A percentile compares a stretch with the other conserved stretches of the same genome.
Conservation (phyloP, 2,888 invertebrate genomes). For the Steromphala cineraria region DNA sequence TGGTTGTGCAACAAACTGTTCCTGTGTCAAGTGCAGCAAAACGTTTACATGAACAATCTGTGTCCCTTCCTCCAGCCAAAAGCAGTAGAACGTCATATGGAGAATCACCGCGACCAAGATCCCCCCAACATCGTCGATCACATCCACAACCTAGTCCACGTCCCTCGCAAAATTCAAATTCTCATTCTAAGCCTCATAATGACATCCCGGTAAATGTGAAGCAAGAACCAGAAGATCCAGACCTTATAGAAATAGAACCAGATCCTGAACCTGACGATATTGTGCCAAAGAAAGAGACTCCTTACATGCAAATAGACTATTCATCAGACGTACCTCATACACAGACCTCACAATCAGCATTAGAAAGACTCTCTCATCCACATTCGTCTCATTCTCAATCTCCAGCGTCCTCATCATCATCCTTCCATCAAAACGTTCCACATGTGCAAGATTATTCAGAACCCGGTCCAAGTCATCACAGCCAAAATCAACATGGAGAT, state of each 20-base stretch:
- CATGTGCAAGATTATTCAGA: conserved; percentile 12
- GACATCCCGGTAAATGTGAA: neutral
- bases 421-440: conserved; percentile 18
- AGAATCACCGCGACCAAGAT: no score
- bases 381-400: neutral
- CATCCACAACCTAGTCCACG: neutral
- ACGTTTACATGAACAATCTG: neutral
- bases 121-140: neutral
- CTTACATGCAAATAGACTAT: conserved; percentile 20
- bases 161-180: neutral
- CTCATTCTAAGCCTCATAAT: neutral
- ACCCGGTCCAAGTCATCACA: neutral
- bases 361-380: conserved; percentile 1
- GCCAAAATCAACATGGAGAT: neutral
- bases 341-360: conserved; percentile 3
- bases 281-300: conserved; percentile 17
- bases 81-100: neutral
- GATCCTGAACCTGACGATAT: neutral
- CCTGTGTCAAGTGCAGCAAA: neutral
- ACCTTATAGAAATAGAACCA: conserved; percentile 4
- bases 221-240: conserved; percentile 17
- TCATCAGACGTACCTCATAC: neutral
- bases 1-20: neutral
- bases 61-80: neutral
- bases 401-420: conserved; percentile 4